These are phyloP conservation scores for Pyrrhosoma nymphula DNA, from an alignment of 2,888 invertebrate species.

Conservation along the genomic window DNA sequence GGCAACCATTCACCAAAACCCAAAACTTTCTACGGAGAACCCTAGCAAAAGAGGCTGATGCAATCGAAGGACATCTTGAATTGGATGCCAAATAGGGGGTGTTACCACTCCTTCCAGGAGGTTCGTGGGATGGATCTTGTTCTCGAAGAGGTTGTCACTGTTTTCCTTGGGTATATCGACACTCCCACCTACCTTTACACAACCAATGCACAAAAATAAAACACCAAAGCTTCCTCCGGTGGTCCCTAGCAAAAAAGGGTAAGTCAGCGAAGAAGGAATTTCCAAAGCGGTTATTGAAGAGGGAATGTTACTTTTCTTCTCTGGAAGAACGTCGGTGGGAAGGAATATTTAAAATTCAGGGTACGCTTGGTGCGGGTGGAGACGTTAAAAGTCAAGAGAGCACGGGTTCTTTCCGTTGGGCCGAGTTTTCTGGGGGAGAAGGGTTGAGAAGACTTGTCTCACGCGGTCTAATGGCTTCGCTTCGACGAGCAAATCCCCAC, in stretches of 20 bases:
- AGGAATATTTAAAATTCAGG: neutral
- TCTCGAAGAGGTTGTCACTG: too few species aligned
- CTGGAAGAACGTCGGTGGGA: neutral
- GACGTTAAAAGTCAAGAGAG: neutral
- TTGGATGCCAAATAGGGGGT: too few species aligned
- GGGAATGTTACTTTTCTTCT: neutral
- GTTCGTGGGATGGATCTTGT: too few species aligned
- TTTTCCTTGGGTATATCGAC: too few species aligned
- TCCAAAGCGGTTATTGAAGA: neutral
- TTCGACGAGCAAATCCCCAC: neutral
- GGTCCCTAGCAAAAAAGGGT: neutral
- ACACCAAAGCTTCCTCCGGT: neutral
- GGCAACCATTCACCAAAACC: too few species aligned
- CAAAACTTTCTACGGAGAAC: too few species aligned
- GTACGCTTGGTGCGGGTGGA: neutral
- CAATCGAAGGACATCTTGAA: too few species aligned
- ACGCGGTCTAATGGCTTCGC: neutral
- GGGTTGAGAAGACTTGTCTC: neutral
- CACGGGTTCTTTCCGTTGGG: neutral
- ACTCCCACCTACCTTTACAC: too few species aligned
- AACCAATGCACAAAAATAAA: neutral
- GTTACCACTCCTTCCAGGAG: too few species aligned
- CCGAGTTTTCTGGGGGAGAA: neutral
- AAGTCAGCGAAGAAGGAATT: neutral
- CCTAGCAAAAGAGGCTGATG: too few species aligned